These are phyloP conservation scores for Echinops telfairi DNA, from an alignment of 2,113 vertebrate genomes.

Conservation along the genomic window DNA sequence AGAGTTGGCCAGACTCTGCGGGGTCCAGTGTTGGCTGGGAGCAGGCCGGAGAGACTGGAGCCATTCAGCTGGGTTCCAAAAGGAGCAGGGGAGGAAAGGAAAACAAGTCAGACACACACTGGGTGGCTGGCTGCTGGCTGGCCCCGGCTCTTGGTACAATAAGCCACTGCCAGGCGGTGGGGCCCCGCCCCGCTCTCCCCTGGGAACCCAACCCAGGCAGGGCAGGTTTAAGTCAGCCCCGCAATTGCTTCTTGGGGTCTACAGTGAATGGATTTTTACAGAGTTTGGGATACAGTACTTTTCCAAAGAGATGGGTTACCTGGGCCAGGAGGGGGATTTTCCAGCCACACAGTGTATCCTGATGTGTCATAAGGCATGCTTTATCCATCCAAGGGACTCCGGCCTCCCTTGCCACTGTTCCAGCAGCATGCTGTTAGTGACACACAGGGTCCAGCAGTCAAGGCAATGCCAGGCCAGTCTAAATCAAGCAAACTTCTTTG, in stretches of 20 bases:
- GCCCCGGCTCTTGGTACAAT: slow-evolving; percentile 72
- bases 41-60: slow-evolving; percentile 80
- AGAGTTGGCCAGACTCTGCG: slow-evolving; percentile 53
- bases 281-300: slow-evolving; percentile 65
- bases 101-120: slow-evolving; percentile 83
- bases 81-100: slow-evolving; percentile 81
- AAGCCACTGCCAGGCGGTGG: slow-evolving; percentile 66
- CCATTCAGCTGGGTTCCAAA: slow-evolving; percentile 86
- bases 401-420: background rate
- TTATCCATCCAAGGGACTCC: background rate
- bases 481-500: background rate
- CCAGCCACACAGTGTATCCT: background rate
- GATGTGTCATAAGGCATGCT: background rate
- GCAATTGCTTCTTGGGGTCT: background rate
- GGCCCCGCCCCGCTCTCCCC: slow-evolving; percentile 58
- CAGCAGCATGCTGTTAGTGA: background rate
- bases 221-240: slow-evolving; percentile 52
- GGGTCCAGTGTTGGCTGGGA: slow-evolving; percentile 77
- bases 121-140: slow-evolving; percentile 86
- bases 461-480: background rate
- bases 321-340: slow-evolving; percentile 50
- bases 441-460: background rate
- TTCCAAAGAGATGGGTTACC: slow-evolving; percentile 61
- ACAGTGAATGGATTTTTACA: slow-evolving; percentile 43
- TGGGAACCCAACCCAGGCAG: slow-evolving; percentile 65